Evolutionary conservation across 2,888 invertebrate species (phyloP), one percentile per base, ranked within the genome.

Genomic region (Lasioglossum malachurum): DNA sequence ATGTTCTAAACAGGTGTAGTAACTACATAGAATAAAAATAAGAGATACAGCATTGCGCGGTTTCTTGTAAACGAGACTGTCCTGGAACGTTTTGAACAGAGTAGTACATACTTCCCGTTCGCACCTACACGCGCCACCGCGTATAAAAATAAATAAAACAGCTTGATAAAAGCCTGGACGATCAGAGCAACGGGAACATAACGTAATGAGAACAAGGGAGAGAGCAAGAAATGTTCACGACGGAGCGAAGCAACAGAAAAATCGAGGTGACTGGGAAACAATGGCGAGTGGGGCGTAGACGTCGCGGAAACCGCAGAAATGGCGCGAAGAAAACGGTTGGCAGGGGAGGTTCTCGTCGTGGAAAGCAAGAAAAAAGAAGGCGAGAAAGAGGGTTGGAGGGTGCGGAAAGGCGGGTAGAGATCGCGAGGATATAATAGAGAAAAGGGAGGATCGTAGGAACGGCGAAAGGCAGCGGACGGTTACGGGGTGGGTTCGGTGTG

Each of bases 381-480:
- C 31, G 74, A 14, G 27, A 60, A 81, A 16, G 38, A 79, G 23
- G 44, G 71, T 31, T 71, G 69, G 49, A 4, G 57, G 27, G 35
- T 7, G 46, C 38, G 41, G 57, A 57, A 60, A 76, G 72, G 60
- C 71, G n/a, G 35, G n/a, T n/a, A 69, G 80, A 75, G 75, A 80
- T 60, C 69, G 64, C 78, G 75, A 73, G 69, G 64, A 74, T 77
- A 76, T 67, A 84, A 84, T 78, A 41, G 69, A 77, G 53, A 75
- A 76, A 57, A 44, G 67, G 44, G 57, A 38, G 23, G 74, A 53
- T 64, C 31, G 76, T 14, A 75, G 77, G 44, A 53, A n/a, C 46
- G 44, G 73, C 31, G 69, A 16, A 53, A 53, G 16, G 46, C 46
- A 4, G 38, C 10, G 69, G 23, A 23, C 38, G 69, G n/a, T 3